Percentiles rank a stretch among this genome's conserved stretches.
These are phyloP conservation scores for Porites divaricata DNA, from an alignment of 92 coral and sea anemone genomes.

Conservation along the genomic window DNA sequence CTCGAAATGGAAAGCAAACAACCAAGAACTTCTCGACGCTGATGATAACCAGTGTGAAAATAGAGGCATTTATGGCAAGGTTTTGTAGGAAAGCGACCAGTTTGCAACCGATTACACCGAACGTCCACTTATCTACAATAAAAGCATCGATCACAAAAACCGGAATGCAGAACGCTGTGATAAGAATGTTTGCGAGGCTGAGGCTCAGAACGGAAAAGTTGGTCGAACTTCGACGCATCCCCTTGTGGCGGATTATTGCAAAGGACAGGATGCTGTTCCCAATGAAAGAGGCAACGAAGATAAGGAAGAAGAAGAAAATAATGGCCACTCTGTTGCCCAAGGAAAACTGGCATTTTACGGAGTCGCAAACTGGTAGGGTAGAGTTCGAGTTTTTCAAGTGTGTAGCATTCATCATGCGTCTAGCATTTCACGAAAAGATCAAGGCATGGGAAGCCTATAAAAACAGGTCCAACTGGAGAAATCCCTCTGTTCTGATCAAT, in stretches of 20 bases:
- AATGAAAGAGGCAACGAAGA: slow-evolving; percentile 62
- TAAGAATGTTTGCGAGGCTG: slow-evolving; percentile 73
- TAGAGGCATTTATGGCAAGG: slow-evolving; percentile 57
- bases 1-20: slow-evolving; percentile 76
- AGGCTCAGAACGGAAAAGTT: slow-evolving; percentile 78
- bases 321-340: slow-evolving; percentile 54
- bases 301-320: slow-evolving; percentile 35
- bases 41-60: slow-evolving; percentile 66
- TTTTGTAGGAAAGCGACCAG: slow-evolving; percentile 67
- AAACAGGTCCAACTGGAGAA: not conserved
- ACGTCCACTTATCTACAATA: slow-evolving; percentile 67
- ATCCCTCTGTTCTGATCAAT: not conserved
- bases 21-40: slow-evolving; percentile 79
- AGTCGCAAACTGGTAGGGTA: slow-evolving; percentile 25
- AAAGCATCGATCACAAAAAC: slow-evolving; percentile 58
- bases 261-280: slow-evolving; percentile 69
- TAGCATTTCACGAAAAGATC: not conserved
- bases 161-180: slow-evolving; percentile 79
- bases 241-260: slow-evolving; percentile 56
- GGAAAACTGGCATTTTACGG: slow-evolving; percentile 67
- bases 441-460: not conserved
- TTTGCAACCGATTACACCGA: slow-evolving; percentile 64
- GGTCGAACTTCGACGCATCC: slow-evolving; percentile 68
- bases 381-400: not conserved
- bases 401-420: slow-evolving; percentile 15